A percentile compares a stretch with the other conserved stretches of the same genome.
Conservation (phyloP, 2,113 vertebrate genomes). For the Ondatra zibethicus region DNA sequence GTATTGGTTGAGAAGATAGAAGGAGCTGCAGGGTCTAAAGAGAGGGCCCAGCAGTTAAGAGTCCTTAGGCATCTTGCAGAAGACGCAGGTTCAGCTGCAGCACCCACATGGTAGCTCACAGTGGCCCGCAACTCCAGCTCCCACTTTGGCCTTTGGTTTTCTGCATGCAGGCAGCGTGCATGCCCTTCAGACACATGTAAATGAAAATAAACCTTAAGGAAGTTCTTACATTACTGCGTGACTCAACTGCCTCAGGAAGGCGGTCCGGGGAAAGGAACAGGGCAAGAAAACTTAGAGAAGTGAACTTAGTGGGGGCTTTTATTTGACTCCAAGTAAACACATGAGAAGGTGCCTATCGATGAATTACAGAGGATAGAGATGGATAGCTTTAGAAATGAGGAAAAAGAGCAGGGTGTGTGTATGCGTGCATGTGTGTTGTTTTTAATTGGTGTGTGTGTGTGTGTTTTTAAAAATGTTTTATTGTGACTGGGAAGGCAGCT, state of each 20-base stretch:
- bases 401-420: background rate
- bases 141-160: background rate
- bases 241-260: background rate
- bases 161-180: too few species aligned
- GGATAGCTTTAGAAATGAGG: background rate
- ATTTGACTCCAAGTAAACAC: background rate
- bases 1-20: slow-evolving; percentile 7
- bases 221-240: background rate
- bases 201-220: background rate
- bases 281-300: background rate
- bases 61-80: background rate
- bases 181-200: background rate
- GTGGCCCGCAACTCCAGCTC: background rate
- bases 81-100: background rate
- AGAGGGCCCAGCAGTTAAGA: background rate
- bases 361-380: background rate
- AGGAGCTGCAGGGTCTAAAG: background rate
- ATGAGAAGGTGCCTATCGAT: background rate
- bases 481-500: background rate
- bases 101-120: background rate
- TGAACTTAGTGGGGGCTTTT: background rate
- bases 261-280: background rate
- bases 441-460: background rate
- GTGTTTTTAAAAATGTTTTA: background rate
- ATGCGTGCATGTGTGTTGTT: background rate